Evolutionary conservation across 2,113 vertebrate genomes (phyloP).

Genomic region (Ranitomeya variabilis): DNA sequence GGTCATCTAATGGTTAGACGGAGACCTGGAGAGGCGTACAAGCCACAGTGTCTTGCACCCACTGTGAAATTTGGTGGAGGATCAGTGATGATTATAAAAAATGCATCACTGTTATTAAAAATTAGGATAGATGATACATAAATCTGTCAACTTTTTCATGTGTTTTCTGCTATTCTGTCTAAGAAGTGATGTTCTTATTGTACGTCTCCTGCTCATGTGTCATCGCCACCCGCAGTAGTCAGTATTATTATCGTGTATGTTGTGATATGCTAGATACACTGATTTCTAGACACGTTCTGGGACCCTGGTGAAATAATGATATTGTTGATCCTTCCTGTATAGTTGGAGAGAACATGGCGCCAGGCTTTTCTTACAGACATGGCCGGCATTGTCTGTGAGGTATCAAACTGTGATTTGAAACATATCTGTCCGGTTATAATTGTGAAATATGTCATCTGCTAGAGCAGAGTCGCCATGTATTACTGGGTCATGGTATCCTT

Average conservation of each 20-base stretch:
- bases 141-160: too few species aligned
- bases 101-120: too few species aligned
- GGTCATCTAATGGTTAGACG: too few species aligned
- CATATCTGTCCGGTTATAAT: background rate
- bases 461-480: background rate
- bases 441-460: background rate
- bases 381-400: constrained; percentile 23
- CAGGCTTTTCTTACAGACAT: constrained; percentile 16
- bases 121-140: too few species aligned
- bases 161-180: background rate
- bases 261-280: background rate
- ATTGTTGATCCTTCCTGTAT: constrained; percentile 34
- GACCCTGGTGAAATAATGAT: constrained; percentile 16
- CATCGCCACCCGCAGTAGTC: background rate
- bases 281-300: background rate
- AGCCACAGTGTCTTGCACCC: too few species aligned
- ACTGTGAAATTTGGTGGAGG: too few species aligned
- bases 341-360: constrained; percentile 22
- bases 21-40: too few species aligned
- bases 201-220: background rate
- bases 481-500: background rate
- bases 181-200: background rate
- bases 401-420: constrained; percentile 10
- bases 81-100: too few species aligned
- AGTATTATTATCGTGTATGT: background rate